Evolutionary conservation across 2,797 vertebrate genomes (phyloP).

Genomic region (Lindbergichthys nudifrons): DNA sequence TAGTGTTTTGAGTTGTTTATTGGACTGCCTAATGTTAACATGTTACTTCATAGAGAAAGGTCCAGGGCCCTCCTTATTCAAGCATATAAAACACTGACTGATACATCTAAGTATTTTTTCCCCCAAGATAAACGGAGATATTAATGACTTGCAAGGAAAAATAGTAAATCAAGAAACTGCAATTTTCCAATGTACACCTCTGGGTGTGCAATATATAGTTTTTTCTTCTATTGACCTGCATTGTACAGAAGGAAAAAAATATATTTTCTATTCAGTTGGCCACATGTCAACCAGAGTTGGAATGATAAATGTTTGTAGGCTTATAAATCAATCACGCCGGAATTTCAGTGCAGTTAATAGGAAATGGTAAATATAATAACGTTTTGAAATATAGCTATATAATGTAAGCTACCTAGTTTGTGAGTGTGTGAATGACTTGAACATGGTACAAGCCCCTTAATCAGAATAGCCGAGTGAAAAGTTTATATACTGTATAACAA

Average conservation of each 20-base stretch:
- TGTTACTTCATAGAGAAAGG: neutral
- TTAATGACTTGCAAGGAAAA: neutral
- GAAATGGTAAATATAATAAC: conserved; percentile 9
- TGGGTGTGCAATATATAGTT: too few species aligned
- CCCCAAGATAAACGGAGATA: too few species aligned
- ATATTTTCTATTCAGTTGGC: neutral
- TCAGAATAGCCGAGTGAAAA: neutral
- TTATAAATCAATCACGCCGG: conserved; percentile 8
- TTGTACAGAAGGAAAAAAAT: neutral
- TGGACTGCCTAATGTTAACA: neutral
- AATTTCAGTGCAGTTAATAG: conserved; percentile 24
- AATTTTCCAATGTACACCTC: neutral
- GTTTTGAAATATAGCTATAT: conserved; percentile 8
- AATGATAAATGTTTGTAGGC: conserved; percentile 17
- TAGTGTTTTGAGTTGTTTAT: neutral
- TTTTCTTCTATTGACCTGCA: neutral
- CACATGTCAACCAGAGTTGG: conserved; percentile 4
- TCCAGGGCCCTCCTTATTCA: neutral
- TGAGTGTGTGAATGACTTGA: neutral
- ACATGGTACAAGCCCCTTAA: conserved; percentile 9
- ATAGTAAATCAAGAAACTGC: neutral
- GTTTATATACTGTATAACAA: conserved; percentile 1
- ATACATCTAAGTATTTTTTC: too few species aligned
- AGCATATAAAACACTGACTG: neutral
- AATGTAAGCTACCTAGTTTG: conserved; percentile 13